Evolutionary conservation across 2,113 vertebrate species (phyloP).

Genomic region (Balaeniceps rex): DNA sequence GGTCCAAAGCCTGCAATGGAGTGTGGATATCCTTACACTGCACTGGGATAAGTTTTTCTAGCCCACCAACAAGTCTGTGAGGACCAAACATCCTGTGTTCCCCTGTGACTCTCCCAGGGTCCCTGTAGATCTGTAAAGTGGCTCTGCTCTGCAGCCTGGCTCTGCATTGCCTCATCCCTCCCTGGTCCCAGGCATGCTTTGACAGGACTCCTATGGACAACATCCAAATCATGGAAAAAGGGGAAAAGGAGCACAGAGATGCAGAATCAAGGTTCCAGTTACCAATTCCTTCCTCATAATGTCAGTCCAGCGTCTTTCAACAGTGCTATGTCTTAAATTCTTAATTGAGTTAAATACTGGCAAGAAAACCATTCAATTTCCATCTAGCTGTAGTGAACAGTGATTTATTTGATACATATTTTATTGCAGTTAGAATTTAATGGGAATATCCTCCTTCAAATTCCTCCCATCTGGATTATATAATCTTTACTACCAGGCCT

Average conservation of each 20-base stretch:
- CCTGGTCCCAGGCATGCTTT: not conserved
- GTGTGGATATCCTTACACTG: not conserved
- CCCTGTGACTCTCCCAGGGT: not conserved
- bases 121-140: not conserved
- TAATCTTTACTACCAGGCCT: not conserved
- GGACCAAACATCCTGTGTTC: accelerated
- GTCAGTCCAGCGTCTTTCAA: not conserved
- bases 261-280: not conserved
- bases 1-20: not conserved
- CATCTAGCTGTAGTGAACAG: not conserved
- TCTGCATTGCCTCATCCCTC: not conserved
- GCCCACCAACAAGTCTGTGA: not conserved
- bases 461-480: not conserved
- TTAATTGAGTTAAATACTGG: not conserved
- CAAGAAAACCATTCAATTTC: not conserved
- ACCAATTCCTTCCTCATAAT: not conserved
- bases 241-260: not conserved
- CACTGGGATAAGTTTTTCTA: not conserved
- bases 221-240: not conserved
- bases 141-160: not conserved
- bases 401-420: not conserved
- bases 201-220: not conserved
- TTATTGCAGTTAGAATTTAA: slow-evolving; percentile 7
- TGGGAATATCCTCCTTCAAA: not conserved
- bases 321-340: not conserved